phyloP scores from a whole-genome alignment of 2,888 invertebrate species.

The Hoplodrina ambigua region DNA sequence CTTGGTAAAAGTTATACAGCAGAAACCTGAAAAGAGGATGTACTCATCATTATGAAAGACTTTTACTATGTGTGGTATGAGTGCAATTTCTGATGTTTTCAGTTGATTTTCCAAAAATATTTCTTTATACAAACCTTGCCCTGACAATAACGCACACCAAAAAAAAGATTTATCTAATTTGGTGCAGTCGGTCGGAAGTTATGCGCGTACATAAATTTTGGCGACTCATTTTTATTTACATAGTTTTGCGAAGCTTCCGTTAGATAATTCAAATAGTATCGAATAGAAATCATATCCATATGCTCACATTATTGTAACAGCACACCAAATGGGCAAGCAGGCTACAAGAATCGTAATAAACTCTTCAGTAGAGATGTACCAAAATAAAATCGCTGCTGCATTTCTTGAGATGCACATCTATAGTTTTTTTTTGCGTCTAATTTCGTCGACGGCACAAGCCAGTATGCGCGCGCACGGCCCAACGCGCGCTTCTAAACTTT shows the following conservation, averaged over 20 bases:
- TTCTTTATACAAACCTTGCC: no score
- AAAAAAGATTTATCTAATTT: no score
- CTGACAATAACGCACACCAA: no score
- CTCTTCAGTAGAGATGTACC: slow-evolving; percentile 78
- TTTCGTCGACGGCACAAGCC: slow-evolving; percentile 87
- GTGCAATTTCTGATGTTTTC: no score
- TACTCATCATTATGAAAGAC: no score
- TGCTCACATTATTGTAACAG: slow-evolving; percentile 6
- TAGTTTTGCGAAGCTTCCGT: neutral
- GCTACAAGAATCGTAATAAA: slow-evolving; percentile 56
- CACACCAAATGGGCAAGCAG: slow-evolving; percentile 38
- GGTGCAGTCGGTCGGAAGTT: no score
- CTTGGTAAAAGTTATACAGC: no score
- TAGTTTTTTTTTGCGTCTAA: slow-evolving; percentile 85
- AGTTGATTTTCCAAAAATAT: no score
- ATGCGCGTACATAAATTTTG: no score
- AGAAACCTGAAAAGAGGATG: no score
- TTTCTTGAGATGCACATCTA: slow-evolving; percentile 87
- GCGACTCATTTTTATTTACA: no score
- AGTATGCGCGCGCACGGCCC: slow-evolving; percentile 83
- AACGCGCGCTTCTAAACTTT: slow-evolving; percentile 78
- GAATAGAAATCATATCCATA: slow-evolving; percentile 10
- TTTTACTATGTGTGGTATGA: no score
- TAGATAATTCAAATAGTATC: neutral
- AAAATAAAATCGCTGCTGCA: slow-evolving; percentile 81